Conservation (phyloP, 1,140 invertebrate species). For the Vanessa atalanta region DNA sequence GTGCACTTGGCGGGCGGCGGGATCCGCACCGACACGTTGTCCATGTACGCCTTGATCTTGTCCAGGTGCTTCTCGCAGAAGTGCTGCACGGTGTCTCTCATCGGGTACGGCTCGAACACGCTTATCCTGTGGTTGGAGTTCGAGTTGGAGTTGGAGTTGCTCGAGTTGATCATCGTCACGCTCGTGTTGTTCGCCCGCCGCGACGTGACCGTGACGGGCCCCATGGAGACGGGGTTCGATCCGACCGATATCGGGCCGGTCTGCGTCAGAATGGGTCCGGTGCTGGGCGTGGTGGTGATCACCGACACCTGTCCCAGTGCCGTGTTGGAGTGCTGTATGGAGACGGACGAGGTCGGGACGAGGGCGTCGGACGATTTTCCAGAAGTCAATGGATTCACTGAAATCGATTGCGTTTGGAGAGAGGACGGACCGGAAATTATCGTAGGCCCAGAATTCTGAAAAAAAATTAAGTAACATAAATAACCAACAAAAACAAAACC, state of each 20-base stretch:
- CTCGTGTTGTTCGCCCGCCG: slow-evolving; percentile 86
- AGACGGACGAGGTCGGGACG: slow-evolving; percentile 61
- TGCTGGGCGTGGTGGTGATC: slow-evolving; percentile 45
- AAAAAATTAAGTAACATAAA: background rate
- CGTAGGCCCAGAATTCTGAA: slow-evolving; percentile 52
- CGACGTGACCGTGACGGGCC: slow-evolving; percentile 84
- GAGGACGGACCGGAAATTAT: slow-evolving; percentile 56
- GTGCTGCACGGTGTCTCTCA: slow-evolving; percentile 94
- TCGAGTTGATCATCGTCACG: slow-evolving; percentile 85
- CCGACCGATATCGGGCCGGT: slow-evolving; percentile 35
- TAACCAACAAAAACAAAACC: too few relatives aligned
- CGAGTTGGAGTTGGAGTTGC: slow-evolving; percentile 66
- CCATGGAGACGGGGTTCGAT: slow-evolving; percentile 75
- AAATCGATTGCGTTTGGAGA: slow-evolving; percentile 68
- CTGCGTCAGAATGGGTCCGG: slow-evolving; percentile 49
- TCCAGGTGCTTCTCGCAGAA: slow-evolving; percentile 96
- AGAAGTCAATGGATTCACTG: slow-evolving; percentile 65
- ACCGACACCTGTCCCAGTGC: slow-evolving; percentile 73
- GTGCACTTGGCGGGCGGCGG: slow-evolving; percentile 95
- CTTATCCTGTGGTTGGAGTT: slow-evolving; percentile 86
- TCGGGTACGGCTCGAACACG: slow-evolving; percentile 92
- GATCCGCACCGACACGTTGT: slow-evolving; percentile 90
- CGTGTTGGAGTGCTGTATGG: slow-evolving; percentile 71
- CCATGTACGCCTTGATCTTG: slow-evolving; percentile 95
- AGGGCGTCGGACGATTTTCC: slow-evolving; percentile 71